Base-by-base conservation (phyloP, 1,140 invertebrate species). In the Danaus melanippus region DNA sequence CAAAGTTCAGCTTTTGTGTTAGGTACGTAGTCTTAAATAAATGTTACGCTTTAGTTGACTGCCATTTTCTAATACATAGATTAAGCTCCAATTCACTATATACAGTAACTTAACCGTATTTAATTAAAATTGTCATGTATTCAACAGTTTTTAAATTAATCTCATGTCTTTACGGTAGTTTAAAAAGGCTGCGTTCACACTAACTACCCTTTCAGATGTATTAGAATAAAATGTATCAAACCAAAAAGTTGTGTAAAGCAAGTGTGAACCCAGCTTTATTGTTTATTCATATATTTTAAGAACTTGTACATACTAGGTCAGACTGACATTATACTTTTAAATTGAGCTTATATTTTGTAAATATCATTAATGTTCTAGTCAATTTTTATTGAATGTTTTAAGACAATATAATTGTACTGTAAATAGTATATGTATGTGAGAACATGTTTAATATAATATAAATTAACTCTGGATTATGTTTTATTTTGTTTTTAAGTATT, bases 321-420 rank as follows among this genome's bases (percentile, higher is more conserved):
- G 66, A 66, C 68, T 71, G 65, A 69, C 50, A 42, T 66, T 55
- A 59, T 79, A 73, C 60, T 69, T 73, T 76, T 70, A 64, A 74
- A 76, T 65, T 66, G 77, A 82, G 77, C 79, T 82, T 81, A 82
- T 53, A 71, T 61, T 74, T 72, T 81, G 74, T 84, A 82, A 75
- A 76, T 78, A 81, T 58, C 64, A 60, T 69, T 63, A 71, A 69
- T 72, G 68, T 58, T 74, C 69, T 84, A 84, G 81, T 84, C 79
- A 84, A 84, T 84, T 84, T 84, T 77, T 78, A 83, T 79, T 83
- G 54, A 79, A 77, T 79, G 74, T 83, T 81, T 79, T 79, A 78
- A 66, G 81, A 82, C 81, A 83, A 84, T 84, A 80, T 83, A 62
- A 83, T 79, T 83, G 78, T 83, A 82, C 66, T 70, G 78, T 84